Conservation (phyloP, 2,888 invertebrate species). For the Toxonevra muliebris region DNA sequence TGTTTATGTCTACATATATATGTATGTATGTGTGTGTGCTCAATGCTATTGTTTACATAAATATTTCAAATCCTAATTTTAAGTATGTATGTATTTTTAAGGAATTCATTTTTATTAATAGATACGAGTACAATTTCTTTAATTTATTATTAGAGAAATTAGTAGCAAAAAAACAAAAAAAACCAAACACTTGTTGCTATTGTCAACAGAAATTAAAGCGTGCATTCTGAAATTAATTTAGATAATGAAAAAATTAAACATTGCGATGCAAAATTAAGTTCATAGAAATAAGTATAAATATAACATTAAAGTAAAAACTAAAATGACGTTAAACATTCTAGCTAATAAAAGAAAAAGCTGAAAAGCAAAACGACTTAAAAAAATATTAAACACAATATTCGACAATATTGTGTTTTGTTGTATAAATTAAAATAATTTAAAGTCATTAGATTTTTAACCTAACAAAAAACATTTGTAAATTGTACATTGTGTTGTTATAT, state of each 20-base stretch:
- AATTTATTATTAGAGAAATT: neutral
- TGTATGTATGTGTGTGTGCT: constrained; percentile 37
- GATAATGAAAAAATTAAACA: constrained; percentile 43
- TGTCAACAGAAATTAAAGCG: constrained; percentile 46
- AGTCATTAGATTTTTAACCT: neutral
- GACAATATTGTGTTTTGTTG: neutral
- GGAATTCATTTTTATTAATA: constrained; percentile 23
- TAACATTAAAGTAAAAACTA: neutral
- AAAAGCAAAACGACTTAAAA: constrained; percentile 4
- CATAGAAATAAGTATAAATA: neutral
- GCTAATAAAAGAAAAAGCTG: neutral
- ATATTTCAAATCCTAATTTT: constrained; percentile 48
- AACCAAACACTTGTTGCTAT: constrained; percentile 26
- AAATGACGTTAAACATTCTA: neutral
- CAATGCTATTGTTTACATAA: constrained; percentile 36
- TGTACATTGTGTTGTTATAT: neutral
- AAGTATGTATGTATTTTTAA: constrained; percentile 37
- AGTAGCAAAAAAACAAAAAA: constrained; percentile 6
- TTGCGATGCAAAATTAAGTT: constrained; percentile 11
- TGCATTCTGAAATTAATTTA: constrained; percentile 60
- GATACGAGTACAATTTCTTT: constrained; percentile 35
- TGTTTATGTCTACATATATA: constrained; percentile 46
- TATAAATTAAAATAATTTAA: neutral
- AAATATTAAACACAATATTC: neutral
- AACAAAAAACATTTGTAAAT: neutral